Base-by-base conservation (phyloP, 92 coral and sea anemone species). In the Umimayanthus chanpuru region DNA sequence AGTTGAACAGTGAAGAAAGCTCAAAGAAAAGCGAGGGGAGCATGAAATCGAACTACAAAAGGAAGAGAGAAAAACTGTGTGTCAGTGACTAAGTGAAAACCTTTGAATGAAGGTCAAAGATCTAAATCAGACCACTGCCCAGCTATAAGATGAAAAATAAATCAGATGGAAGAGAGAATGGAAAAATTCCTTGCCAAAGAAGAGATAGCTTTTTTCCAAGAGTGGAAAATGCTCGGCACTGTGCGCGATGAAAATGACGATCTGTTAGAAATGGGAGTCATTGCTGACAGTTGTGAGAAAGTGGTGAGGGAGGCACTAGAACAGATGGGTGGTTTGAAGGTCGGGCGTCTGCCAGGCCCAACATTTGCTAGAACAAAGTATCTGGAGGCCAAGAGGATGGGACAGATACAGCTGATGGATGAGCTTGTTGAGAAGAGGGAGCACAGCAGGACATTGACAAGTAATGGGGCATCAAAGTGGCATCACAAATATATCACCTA, bases 181-280 rank as follows among this genome's bases (percentile, higher is more conserved):
- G 32, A 70, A 25, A 26, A 50, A 43, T 81, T 68, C 44, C 25
- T 81, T 32, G 41, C 44, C 12, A 47, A 81, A 49, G 25, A 81
- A 25, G 72, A 71, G 12, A 67, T 55, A 12, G 49, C 40, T 15
- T 44, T 43, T 3, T 85, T 85, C 73, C 73, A 11, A 73, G 28
- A 36, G 20, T 66, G 79, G 88, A 38, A 32, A 65, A 61, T 84
- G 70, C 73, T 32, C 78, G 40, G 40, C 20, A 81, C 73, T 3
- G 70, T 85, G 15, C 50, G 82, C 4, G 40, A 66, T 32, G 89
- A 76, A 23, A 76, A 86, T 76, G 73, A 86, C 20, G 83, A 86
- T 56, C 39, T 86, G 16, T 25, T 84, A 61, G 74, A 81, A 29
- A 18, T 29, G 64, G 88, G 76, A 14, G 88, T 84, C 0, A 65